Conservation (phyloP, 2,888 invertebrate species). For the Dicyrtoma fusca region DNA sequence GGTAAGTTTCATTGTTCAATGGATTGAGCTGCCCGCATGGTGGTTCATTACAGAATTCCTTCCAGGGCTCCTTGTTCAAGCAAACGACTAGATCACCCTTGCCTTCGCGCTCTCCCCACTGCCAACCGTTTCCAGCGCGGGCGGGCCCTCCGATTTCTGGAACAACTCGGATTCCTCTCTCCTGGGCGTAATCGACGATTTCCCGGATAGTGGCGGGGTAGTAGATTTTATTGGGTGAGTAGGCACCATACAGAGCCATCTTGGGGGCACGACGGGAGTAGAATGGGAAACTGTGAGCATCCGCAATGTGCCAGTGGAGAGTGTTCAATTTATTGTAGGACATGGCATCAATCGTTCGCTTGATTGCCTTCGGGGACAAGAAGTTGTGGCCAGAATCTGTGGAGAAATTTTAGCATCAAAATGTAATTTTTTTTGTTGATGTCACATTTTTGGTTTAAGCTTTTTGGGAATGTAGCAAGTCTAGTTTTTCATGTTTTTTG, state of each 20-base stretch:
- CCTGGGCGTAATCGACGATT: conserved; percentile 74
- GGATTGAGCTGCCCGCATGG: conserved; percentile 86
- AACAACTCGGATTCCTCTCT: conserved; percentile 79
- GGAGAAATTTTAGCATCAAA: too few species aligned
- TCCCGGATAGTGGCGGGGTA: conserved; percentile 66
- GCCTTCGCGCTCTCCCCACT: conserved; percentile 72
- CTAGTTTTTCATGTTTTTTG: too few species aligned
- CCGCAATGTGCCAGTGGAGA: conserved; percentile 90
- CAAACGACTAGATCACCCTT: conserved; percentile 79
- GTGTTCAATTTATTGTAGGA: conserved; percentile 87
- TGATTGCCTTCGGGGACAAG: conserved; percentile 71
- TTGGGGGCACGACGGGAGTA: conserved; percentile 74
- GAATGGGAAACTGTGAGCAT: conserved; percentile 90
- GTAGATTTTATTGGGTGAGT: conserved; percentile 68
- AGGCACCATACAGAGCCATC: conserved; percentile 69
- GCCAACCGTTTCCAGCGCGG: conserved; percentile 83
- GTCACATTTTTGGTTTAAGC: too few species aligned
- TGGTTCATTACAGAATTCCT: conserved; percentile 74
- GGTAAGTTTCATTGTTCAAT: conserved; percentile 71
- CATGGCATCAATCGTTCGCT: conserved; percentile 80
- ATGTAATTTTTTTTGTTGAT: too few species aligned
- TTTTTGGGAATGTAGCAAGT: too few species aligned
- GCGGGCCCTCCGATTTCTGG: conserved; percentile 89
- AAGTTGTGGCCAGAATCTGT: conserved; percentile 85
- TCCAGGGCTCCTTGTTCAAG: conserved; percentile 76